These are phyloP conservation scores for Myotis brandtii DNA, from an alignment of 2,113 vertebrate species.

Conservation along the genomic window DNA sequence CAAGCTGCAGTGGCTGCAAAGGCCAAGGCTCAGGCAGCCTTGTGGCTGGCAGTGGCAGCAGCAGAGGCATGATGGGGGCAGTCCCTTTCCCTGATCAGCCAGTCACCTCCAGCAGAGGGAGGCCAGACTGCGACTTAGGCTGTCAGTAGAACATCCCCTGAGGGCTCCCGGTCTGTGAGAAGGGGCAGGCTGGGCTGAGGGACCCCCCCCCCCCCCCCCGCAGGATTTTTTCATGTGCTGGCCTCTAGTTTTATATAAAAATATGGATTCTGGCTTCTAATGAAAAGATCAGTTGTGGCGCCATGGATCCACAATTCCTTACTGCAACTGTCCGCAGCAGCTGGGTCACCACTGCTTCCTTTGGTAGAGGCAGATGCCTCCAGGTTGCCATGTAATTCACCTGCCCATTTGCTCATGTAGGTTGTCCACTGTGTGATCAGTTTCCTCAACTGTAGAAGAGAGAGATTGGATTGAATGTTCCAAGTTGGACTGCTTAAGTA, in stretches of 20 bases:
- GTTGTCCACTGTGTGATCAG: neutral
- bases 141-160: too few species aligned
- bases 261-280: neutral
- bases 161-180: too few species aligned
- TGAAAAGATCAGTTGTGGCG: neutral
- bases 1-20: too few species aligned
- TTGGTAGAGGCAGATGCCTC: neutral
- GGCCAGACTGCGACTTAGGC: too few species aligned
- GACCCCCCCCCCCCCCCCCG: too few species aligned
- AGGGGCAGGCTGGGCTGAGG: too few species aligned
- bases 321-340: fast-evolving
- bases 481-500: neutral
- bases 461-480: neutral
- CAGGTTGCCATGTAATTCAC: neutral
- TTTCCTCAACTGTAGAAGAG: neutral
- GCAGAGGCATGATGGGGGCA: too few species aligned
- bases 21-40: too few species aligned
- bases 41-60: too few species aligned
- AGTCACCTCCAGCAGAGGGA: too few species aligned
- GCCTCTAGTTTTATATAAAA: neutral
- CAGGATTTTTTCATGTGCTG: too few species aligned
- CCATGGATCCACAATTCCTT: neutral
- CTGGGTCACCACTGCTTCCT: neutral
- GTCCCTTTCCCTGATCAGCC: too few species aligned
- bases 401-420: neutral